Evolutionary conservation across 1,140 invertebrate species (phyloP), one percentile per base, ranked within the genome.

Genomic region (Eupeodes corollae): DNA sequence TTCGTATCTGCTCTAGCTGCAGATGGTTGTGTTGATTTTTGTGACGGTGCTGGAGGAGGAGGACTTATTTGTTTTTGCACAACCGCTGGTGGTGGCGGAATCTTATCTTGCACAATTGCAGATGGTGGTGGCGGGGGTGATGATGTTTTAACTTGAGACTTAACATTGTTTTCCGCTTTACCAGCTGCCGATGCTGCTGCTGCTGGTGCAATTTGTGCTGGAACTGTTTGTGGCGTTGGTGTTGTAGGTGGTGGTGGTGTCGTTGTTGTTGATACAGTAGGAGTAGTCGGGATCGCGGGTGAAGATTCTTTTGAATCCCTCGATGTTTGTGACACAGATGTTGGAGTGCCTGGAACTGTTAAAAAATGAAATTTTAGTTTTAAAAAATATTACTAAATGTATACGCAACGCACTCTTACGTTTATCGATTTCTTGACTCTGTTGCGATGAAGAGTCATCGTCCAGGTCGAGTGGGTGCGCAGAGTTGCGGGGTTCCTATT

Each of bases 391-490:
- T 42, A 35, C 46, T 30, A 41, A 31, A 40, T 35, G 38, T 35
- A n/a, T 44, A 48, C 3, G 18, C 16, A 37, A 38, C 19, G 33
- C 14, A 39, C 19, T 83, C 84, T 75, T 72, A 79, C 72, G 69
- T 75, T 73, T 68, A 52, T 82, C 79, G 75, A 76, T 75, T 67
- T 88, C 86, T 78, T 79, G 84, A 68, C 82, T 80, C 71, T 78
- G 78, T 61, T 86, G 77, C 56, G 85, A 86, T 64, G 82, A 78
- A 67, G 83, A 83, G 74, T 90, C 86, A 86, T 88, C 86, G 84
- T 88, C 86, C 77, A 87, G 78, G 73, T 88, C 85, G 79, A 87
- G 80, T 61, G 82, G 83, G 72, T 86, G 78, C 72, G 87, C 84
- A 61, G 84, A 87, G 63, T 80, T 83, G 76, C 85, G 85, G 72